Percentiles rank a stretch among this genome's conserved stretches.
Conservation (phyloP, 2,113 vertebrate genomes). For the Limanda limanda region DNA sequence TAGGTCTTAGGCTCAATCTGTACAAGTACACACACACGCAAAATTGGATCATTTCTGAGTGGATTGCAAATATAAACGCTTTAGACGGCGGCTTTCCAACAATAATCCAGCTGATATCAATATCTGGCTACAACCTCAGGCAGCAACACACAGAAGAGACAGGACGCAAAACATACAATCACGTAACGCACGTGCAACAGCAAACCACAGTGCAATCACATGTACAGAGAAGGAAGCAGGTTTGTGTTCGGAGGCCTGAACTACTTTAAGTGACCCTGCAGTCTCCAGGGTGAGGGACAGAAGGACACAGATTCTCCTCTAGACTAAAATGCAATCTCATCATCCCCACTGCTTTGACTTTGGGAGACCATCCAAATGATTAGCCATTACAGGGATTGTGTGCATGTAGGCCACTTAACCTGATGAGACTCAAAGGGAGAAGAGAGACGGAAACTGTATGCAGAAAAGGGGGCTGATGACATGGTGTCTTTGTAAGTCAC, state of each 20-base stretch:
- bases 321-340: conserved; percentile 49
- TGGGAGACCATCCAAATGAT: conserved; percentile 50
- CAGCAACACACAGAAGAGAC: conserved; percentile 8
- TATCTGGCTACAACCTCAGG: conserved; percentile 37
- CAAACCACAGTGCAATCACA: neutral
- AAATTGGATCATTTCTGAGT: conserved; percentile 57
- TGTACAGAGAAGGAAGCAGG: conserved; percentile 2
- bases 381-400: conserved; percentile 36
- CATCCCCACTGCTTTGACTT: conserved; percentile 23
- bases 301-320: conserved; percentile 26
- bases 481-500: conserved; percentile 50
- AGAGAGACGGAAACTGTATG: conserved; percentile 20
- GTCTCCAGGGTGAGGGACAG: conserved; percentile 33
- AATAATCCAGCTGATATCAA: conserved; percentile 48
- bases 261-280: conserved; percentile 25
- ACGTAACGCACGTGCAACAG: neutral
- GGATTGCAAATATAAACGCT: conserved; percentile 46
- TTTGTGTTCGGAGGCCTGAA: conserved; percentile 5
- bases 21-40: neutral
- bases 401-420: conserved; percentile 48
- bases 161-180: conserved; percentile 12
- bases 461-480: conserved; percentile 35
- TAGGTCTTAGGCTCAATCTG: too few relatives aligned
- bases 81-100: conserved; percentile 37
- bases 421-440: conserved; percentile 47